Base-by-base conservation (phyloP, 2,797 vertebrate genomes). In the Zenarchopterus dispar region DNA sequence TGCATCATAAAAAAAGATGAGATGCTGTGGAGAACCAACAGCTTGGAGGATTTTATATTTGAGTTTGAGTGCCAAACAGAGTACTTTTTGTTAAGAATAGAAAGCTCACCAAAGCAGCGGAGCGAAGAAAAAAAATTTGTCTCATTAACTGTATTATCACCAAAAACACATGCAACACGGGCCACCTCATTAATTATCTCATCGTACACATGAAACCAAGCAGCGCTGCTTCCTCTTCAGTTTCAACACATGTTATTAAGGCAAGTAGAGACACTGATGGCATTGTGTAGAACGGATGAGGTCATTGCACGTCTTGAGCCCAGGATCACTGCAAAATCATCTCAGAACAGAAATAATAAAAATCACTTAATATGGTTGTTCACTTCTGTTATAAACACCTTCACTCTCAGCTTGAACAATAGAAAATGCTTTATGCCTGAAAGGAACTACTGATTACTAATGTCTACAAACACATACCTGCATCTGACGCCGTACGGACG, bases 221-320 rank as follows among this genome's bases (percentile, higher is more conserved):
- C 44, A 65, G 39, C 43, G 62, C 57, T 67, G 74, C 72, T 64
- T 16, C 15, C 44, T 66, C 65, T 49, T 67, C 56, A 62, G 0
- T 72, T 77, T 69, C 8, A 62, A 69, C 54, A 62, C 69, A 62
- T 84, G 6, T 26, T 74, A 75, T 77, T 77, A 78, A 67, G 73
- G 59, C 1, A 5, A 75, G 63, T 33, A n/a, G 5, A 58, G 19
- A 48, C 23, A 62, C 45, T 42, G 50, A 51, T 45, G 18, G 17
- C 6, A 15, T 39, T 4, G 43, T 18, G 41, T 18, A 45, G 11
- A 3, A 47, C 42, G 53, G 33, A 72, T 51, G 60, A 75, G 56
- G 62, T 36, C 33, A 36, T 10, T 10, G 13, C 11, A 36, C 10
- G 13, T 11, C 33, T 36, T 9, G 9, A 2, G 33, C 8, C 33